Base-by-base conservation (phyloP, 2,797 vertebrate genomes). In the Adelosebastes latens region DNA sequence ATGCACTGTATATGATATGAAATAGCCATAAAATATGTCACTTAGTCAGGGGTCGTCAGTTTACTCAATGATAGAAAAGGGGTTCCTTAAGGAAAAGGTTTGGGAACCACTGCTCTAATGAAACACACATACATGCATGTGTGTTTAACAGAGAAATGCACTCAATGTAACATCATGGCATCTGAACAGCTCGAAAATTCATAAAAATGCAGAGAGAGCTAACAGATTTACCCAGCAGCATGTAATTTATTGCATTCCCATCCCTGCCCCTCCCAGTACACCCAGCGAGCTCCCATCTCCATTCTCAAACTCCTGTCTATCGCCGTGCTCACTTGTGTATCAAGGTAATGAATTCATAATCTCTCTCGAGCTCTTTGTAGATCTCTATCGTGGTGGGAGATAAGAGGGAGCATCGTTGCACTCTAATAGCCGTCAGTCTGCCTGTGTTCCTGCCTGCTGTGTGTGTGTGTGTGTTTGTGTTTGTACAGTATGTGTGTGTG, bases 341-440 rank as follows among this genome's bases (percentile, higher is more conserved):
- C 89, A 93, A 94, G 87, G 93, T 96, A 95, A 95, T 95, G 92
- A 95, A 96, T 95, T 96, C 92, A 94, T 95, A 94, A 95, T 95
- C 93, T 95, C 92, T 91, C 91, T 85, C 81, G 79, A 90, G 90
- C 90, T 92, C 90, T 95, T 92, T 95, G 93, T 94, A 95, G 94
- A 96, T 96, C 92, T 92, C 82, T 95, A 95, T 96, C 94, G 1
- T 63, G 77, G 90, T 71, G 89, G 80, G 83, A 94, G 95, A 96
- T 96, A 95, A 95, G 93, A 87, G 78, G 73, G 68, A 87, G 88
- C 89, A 84, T 92, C 87, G 85, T 90, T 94, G 89, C 86, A 87
- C 92, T 93, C 92, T 94, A 95, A 93, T 95, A 94, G 92, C 91
- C 80, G 77, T 91, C 93, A 93, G 89, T 93, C 93, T 94, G 87